Percentiles rank a stretch among this genome's conserved stretches.
phyloP scores from a whole-genome alignment of 2,888 invertebrate genomes.

The Arrhopalites spinosus region DNA sequence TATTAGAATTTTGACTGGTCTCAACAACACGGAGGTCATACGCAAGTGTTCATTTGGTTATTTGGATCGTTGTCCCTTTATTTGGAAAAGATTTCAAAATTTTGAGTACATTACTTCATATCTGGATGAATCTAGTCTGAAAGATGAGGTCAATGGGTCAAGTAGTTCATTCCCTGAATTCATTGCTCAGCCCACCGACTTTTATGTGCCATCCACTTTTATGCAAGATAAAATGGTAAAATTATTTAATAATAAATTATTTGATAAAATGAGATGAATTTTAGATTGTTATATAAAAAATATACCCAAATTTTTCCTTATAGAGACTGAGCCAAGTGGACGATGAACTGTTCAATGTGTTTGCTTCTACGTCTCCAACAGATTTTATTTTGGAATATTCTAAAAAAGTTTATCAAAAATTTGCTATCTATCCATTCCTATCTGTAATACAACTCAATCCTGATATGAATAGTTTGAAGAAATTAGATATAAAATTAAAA shows the following conservation, averaged over 20 bases:
- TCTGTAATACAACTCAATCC: slow-evolving; percentile 3
- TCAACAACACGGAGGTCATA: background rate
- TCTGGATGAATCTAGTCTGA: slow-evolving; percentile 6
- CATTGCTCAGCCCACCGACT: slow-evolving; percentile 28
- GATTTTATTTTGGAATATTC: slow-evolving; percentile 9
- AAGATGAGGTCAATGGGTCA: background rate
- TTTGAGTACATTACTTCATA: slow-evolving; percentile 16
- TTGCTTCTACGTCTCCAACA: slow-evolving; percentile 16
- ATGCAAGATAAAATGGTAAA: slow-evolving; percentile 21
- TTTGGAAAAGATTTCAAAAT: slow-evolving; percentile 25
- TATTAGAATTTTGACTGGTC: background rate
- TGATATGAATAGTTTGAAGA: background rate
- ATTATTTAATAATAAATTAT: background rate
- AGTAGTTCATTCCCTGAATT: too few species aligned
- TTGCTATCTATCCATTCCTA: background rate
- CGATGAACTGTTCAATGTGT: slow-evolving; percentile 3
- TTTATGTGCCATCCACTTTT: slow-evolving; percentile 8
- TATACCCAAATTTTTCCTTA: background rate
- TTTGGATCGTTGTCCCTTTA: slow-evolving; percentile 26
- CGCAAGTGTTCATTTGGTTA: slow-evolving; percentile 17
- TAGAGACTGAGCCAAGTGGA: slow-evolving; percentile 14
- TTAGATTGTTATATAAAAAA: background rate
- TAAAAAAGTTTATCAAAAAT: slow-evolving; percentile 5
- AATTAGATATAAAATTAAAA: background rate
- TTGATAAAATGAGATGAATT: background rate